A percentile compares a stretch with the other conserved stretches of the same genome.
Evolutionary conservation across 2,113 vertebrate genomes (phyloP).

Genomic region (Gobio gobio): DNA sequence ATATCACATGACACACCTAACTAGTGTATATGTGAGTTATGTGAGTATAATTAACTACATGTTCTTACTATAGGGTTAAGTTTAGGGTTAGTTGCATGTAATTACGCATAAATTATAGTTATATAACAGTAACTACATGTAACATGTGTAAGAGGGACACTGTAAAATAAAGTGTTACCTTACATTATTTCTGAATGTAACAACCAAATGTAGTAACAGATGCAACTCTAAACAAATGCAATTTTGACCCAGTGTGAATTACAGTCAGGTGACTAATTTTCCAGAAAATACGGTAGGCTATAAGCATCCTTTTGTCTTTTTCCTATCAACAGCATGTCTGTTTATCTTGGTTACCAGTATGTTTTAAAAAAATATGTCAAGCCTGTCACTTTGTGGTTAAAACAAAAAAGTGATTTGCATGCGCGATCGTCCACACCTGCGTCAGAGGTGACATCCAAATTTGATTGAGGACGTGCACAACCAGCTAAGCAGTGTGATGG

Average conservation of each 20-base stretch:
- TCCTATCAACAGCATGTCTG: not conserved
- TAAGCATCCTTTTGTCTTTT: slow-evolving; percentile 15
- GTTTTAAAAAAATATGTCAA: slow-evolving; percentile 34
- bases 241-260: not conserved
- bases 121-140: no score
- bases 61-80: no score
- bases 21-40: no score
- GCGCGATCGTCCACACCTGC: not conserved
- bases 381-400: slow-evolving; percentile 34
- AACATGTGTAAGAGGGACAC: no score
- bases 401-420: slow-evolving; percentile 22
- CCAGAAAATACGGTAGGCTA: not conserved
- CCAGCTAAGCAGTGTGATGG: not conserved
- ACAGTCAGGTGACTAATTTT: not conserved
- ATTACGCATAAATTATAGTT: no score
- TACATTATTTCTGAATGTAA: no score
- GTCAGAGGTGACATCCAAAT: slow-evolving; percentile 25
- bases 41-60: no score
- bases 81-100: no score
- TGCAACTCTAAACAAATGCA: not conserved
- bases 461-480: slow-evolving; percentile 4
- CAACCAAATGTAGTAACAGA: no score
- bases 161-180: no score
- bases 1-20: no score
- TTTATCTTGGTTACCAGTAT: slow-evolving; percentile 35